Conservation (phyloP, 2,797 vertebrate genomes). For the Oophaga sylvatica region DNA sequence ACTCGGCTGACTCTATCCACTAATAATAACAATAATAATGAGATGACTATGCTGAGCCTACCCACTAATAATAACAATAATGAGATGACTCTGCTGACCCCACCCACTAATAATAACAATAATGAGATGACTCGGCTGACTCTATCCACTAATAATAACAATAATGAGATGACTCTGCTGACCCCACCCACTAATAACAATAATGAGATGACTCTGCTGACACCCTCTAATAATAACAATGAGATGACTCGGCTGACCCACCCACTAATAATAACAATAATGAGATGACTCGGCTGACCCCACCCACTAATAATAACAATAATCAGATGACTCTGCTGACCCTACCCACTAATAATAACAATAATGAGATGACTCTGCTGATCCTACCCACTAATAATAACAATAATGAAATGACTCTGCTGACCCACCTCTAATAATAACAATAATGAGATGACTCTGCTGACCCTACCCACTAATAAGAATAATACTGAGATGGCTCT, state of each 20-base stretch:
- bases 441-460: too few relatives aligned
- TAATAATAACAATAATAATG: too few relatives aligned
- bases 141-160: too few relatives aligned
- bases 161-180: too few relatives aligned
- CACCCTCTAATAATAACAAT: background rate
- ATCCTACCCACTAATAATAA: background rate
- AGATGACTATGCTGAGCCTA: too few relatives aligned
- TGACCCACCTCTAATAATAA: too few relatives aligned
- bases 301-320: too few relatives aligned
- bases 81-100: too few relatives aligned
- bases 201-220: background rate
- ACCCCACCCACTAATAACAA: too few relatives aligned
- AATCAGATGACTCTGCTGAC: too few relatives aligned
- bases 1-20: background rate
- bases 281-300: background rate
- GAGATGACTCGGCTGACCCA: background rate
- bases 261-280: background rate
- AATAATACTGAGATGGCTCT: background rate
- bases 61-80: too few relatives aligned
- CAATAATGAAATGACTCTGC: too few relatives aligned
- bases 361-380: constrained; percentile 1
- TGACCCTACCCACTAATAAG: background rate
- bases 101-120: background rate
- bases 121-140: background rate
- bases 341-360: background rate